phyloP scores from a whole-genome alignment of 2,888 invertebrate genomes.

The Xylota sylvarum region DNA sequence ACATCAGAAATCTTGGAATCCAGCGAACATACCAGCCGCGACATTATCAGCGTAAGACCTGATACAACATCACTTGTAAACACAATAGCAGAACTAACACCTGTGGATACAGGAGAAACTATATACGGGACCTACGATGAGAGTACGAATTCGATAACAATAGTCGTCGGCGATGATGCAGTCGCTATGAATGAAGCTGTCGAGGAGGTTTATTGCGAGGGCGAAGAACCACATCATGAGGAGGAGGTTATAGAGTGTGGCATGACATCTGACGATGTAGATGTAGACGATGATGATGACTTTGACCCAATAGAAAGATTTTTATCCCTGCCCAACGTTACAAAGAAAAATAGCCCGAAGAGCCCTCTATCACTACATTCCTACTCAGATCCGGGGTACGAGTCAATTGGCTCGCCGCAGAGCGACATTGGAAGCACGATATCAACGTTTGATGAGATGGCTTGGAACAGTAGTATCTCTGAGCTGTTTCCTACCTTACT shows the following conservation, averaged over 20 bases:
- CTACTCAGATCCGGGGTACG: slow-evolving; percentile 88
- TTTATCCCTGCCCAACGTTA: slow-evolving; percentile 77
- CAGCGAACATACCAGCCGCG: slow-evolving; percentile 85
- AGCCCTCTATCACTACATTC: slow-evolving; percentile 83
- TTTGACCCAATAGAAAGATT: slow-evolving; percentile 82
- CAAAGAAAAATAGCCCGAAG: slow-evolving; percentile 79
- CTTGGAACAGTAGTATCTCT: slow-evolving; percentile 91
- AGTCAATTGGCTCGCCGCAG: slow-evolving; percentile 88
- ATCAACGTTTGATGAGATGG: slow-evolving; percentile 85
- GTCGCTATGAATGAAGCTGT: slow-evolving; percentile 85
- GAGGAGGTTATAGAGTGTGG: slow-evolving; percentile 81
- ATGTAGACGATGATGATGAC: slow-evolving; percentile 78
- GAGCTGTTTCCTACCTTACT: slow-evolving; percentile 91
- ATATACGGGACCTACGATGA: slow-evolving; percentile 91
- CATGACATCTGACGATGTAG: slow-evolving; percentile 81
- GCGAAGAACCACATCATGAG: slow-evolving; percentile 81
- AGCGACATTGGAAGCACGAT: slow-evolving; percentile 78
- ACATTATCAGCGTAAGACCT: slow-evolving; percentile 63
- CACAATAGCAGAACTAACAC: slow-evolving; percentile 63
- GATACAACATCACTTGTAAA: slow-evolving; percentile 38
- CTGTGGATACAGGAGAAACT: slow-evolving; percentile 85
- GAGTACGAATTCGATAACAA: slow-evolving; percentile 90
- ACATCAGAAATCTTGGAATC: slow-evolving; percentile 94
- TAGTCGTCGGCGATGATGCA: slow-evolving; percentile 88
- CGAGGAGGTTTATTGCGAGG: slow-evolving; percentile 85